phyloP scores from a whole-genome alignment of 1,140 invertebrate species.

The Drosophila asahinai region DNA sequence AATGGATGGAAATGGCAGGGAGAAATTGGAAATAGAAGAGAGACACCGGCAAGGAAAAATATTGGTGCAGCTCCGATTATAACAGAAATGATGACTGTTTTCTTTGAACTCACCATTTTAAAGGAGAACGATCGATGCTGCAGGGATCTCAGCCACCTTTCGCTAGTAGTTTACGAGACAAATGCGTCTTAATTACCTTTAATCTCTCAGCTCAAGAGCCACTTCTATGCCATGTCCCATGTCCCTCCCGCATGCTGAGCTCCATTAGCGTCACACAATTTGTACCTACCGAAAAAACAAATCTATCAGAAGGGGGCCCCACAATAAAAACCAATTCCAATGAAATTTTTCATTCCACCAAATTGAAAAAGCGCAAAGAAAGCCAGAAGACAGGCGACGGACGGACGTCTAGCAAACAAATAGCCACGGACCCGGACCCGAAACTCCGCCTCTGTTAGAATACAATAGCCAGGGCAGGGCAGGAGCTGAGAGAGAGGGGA shows the following conservation, averaged over 20 bases:
- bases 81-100: constrained; percentile 1
- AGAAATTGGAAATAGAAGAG: background rate
- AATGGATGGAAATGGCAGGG: constrained; percentile 15
- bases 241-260: constrained; percentile 34
- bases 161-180: background rate
- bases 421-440: constrained; percentile 35
- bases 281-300: constrained; percentile 75
- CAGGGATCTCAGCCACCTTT: background rate
- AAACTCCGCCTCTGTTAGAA: constrained; percentile 18
- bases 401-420: constrained; percentile 52
- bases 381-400: constrained; percentile 17
- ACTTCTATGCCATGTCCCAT: constrained; percentile 26
- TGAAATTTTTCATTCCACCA: constrained; percentile 78
- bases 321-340: constrained; percentile 82
- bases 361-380: constrained; percentile 62
- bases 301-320: constrained; percentile 73
- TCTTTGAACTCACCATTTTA: background rate
- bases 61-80: background rate
- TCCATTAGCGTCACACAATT: constrained; percentile 78
- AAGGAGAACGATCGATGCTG: background rate
- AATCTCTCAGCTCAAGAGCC: constrained; percentile 66
- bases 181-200: constrained; percentile 22
- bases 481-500: constrained; percentile 1
- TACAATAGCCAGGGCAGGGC: constrained; percentile 26
- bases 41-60: constrained; percentile 1